Conservation (phyloP, 2,888 invertebrate species). For the Andrena bicolor region DNA sequence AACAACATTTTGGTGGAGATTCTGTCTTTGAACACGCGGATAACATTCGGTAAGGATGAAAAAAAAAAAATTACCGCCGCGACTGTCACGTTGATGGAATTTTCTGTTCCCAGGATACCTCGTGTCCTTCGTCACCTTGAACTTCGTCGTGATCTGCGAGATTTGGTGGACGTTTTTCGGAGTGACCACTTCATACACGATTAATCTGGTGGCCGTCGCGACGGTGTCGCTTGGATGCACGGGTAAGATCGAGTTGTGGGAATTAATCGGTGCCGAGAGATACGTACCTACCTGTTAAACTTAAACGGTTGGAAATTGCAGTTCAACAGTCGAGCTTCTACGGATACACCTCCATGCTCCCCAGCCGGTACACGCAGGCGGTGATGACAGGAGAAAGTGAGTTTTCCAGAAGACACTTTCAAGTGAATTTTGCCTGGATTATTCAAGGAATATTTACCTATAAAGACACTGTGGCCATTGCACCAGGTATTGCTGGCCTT, state of each 20-base stretch:
- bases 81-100: background rate
- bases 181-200: slow-evolving; percentile 91
- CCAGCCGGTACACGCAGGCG: slow-evolving; percentile 95
- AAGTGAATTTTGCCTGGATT: background rate
- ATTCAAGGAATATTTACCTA: background rate
- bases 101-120: slow-evolving; percentile 89
- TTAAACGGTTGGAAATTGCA: slow-evolving; percentile 72
- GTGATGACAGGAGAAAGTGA: slow-evolving; percentile 98
- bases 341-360: slow-evolving; percentile 96
- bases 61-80: no score
- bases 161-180: slow-evolving; percentile 95
- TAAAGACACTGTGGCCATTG: background rate
- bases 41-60: slow-evolving; percentile 90
- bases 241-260: slow-evolving; percentile 83
- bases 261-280: background rate
- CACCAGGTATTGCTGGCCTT: slow-evolving; percentile 93
- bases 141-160: slow-evolving; percentile 94
- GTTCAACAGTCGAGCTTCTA: slow-evolving; percentile 98
- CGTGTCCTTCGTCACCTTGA: slow-evolving; percentile 92
- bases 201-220: slow-evolving; percentile 94
- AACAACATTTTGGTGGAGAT: slow-evolving; percentile 95
- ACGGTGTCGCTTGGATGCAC: slow-evolving; percentile 95
- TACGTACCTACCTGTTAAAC: no score
- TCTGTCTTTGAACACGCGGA: slow-evolving; percentile 92
- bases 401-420: slow-evolving; percentile 72